These are phyloP conservation scores for Hyppa rectilinea DNA, from an alignment of 2,888 invertebrate species.

Conservation along the genomic window DNA sequence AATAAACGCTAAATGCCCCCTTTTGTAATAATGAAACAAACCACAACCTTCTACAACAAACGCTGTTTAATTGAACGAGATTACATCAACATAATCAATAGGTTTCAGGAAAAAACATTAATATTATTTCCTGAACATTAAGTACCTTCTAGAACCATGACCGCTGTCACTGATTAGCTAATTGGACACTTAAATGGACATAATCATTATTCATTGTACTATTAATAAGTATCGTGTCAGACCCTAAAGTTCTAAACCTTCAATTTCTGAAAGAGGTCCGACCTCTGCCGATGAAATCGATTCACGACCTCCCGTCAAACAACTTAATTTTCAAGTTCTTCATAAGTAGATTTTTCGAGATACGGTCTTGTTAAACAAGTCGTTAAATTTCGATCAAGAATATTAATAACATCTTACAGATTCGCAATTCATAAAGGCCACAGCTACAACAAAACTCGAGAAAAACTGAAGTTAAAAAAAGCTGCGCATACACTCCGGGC, in stretches of 20 bases:
- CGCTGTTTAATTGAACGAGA: conserved; percentile 31
- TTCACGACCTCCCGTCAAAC: background rate
- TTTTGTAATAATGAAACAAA: conserved; percentile 10
- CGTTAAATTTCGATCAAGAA: background rate
- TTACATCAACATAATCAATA: conserved; percentile 52
- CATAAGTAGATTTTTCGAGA: background rate
- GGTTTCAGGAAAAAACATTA: conserved; percentile 61
- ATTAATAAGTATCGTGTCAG: conserved; percentile 35
- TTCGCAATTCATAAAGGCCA: conserved; percentile 37
- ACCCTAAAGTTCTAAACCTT: conserved; percentile 23
- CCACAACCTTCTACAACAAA: conserved; percentile 25
- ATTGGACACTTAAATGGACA: conserved; percentile 36
- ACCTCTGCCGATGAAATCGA: conserved; percentile 29
- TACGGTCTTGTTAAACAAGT: background rate
- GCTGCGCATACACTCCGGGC: conserved; percentile 40
- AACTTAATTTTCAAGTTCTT: background rate
- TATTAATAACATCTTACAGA: conserved; percentile 22
- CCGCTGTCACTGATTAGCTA: conserved; percentile 44
- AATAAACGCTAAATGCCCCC: conserved; percentile 12
- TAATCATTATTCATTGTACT: conserved; percentile 54
- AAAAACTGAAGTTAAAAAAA: conserved; percentile 48
- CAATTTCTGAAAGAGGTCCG: conserved; percentile 17
- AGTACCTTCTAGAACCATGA: conserved; percentile 43
- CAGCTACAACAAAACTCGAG: conserved; percentile 19
- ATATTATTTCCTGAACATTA: conserved; percentile 49